These are phyloP conservation scores for Vidua macroura DNA, from an alignment of 2,113 vertebrate genomes.

Conservation along the genomic window DNA sequence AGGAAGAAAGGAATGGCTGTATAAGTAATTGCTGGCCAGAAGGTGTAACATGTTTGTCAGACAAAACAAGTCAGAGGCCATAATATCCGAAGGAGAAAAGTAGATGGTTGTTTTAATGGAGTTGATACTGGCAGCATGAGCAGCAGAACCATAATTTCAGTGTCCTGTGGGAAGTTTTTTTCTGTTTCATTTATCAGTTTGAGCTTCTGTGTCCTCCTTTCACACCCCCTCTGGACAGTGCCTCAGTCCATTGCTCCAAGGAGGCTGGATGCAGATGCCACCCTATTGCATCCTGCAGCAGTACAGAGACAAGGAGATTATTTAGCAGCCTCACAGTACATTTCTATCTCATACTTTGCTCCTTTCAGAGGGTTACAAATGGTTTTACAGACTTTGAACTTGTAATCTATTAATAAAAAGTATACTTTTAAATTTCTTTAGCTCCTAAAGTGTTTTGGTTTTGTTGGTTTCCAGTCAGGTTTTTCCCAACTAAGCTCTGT, in stretches of 20 bases:
- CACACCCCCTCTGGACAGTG: neutral
- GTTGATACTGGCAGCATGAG: neutral
- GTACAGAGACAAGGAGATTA: neutral
- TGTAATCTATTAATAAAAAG: neutral
- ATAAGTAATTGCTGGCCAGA: neutral
- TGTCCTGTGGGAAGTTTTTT: neutral
- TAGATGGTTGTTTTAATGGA: neutral
- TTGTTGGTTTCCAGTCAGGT: rapidly evolving
- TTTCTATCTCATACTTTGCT: neutral
- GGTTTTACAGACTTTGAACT: neutral
- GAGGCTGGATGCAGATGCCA: neutral
- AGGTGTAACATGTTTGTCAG: neutral
- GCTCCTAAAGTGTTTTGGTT: neutral
- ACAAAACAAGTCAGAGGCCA: neutral
- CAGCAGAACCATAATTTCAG: neutral
- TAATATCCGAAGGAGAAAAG: neutral
- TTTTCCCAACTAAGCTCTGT: neutral
- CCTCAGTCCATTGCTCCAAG: neutral
- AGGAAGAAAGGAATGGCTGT: neutral
- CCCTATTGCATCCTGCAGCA: neutral
- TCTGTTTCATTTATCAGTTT: neutral
- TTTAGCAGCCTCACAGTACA: neutral
- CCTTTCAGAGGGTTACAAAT: neutral
- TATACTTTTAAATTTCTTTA: neutral
- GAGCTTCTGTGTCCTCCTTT: neutral